Base-by-base conservation (phyloP, 2,888 invertebrate species). In the Chymomyza caudatula region DNA sequence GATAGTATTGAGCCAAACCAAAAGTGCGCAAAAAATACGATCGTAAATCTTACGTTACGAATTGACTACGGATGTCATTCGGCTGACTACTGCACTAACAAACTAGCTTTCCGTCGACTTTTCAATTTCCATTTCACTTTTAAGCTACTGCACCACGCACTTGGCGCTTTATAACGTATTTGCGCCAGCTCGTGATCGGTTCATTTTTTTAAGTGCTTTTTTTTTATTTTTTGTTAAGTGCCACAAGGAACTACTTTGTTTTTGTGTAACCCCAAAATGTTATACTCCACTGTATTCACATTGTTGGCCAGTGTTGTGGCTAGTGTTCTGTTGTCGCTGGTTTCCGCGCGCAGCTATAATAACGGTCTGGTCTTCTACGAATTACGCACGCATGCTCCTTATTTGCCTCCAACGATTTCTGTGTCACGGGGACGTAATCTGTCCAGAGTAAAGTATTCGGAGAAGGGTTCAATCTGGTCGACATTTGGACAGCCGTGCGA, bases 401-500 rank as follows among this genome's bases (percentile, higher is more conserved):
- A 87, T 55, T 63, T 89, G 62, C 89, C 89, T 44, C 89, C 89
- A 19, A 88, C 88, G 1, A 86, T 89, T 47, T 88, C 89, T 43
- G 88, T 88, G 56, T 88, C 88, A 13, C 85, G 89, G 0, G 87
- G 89, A 3, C 84, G 89, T 1, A 73, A 75, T 8, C 58, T 87
- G 63, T 72, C 87, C 58, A 88, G 78, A 51, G 76, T 84, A 15
- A 80, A 83, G 64, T 86, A 87, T 54, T 87, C 89, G 15, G 72
- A 77, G 25, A 80, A 87, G 65, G 88, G 88, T 13, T 87, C 89
- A 15, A 89, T 89, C 19, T 89, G 89, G 81, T 89, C 89, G 0
- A 88, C 87, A 4, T 87, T 89, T 43, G 89, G 89, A 0, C 85
- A 87, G 72, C 89, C 87, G 22, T 90, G 90, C 74, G 90, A 92